phyloP scores from a whole-genome alignment of 2,888 invertebrate species.

The Ophion costatus region DNA sequence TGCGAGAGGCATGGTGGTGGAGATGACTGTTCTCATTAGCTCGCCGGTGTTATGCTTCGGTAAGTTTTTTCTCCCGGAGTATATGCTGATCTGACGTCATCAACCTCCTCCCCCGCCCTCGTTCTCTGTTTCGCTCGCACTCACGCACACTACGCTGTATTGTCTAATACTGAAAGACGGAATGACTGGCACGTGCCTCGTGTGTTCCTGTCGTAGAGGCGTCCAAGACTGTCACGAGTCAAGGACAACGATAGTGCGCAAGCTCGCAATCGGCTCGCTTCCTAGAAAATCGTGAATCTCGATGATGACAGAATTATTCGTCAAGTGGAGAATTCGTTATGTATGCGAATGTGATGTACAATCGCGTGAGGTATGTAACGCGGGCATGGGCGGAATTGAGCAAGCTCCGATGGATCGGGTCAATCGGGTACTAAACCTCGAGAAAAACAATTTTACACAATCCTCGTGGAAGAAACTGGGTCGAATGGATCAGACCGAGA shows the following conservation, averaged over 20 bases:
- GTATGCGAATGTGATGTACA: background rate
- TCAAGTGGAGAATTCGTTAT: conserved; percentile 26
- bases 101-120: background rate
- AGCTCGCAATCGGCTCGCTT: conserved; percentile 66
- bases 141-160: background rate
- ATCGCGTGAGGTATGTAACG: background rate
- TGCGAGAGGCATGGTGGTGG: too few relatives aligned
- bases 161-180: background rate
- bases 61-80: conserved; percentile 31
- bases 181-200: conserved; percentile 61
- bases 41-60: conserved; percentile 23
- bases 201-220: conserved; percentile 26
- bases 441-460: too few relatives aligned
- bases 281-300: conserved; percentile 73
- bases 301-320: conserved; percentile 66
- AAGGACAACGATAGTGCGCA: conserved; percentile 75
- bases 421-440: too few relatives aligned
- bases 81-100: conserved; percentile 19
- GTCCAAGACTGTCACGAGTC: conserved; percentile 58
- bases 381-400: background rate
- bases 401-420: too few relatives aligned
- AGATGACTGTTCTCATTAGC: conserved; percentile 6
- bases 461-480: too few relatives aligned
- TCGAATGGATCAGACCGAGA: too few relatives aligned
- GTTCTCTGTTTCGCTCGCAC: conserved; percentile 9